Conservation (phyloP, 2,797 vertebrate species). For the Paedocypris micromegethes region DNA sequence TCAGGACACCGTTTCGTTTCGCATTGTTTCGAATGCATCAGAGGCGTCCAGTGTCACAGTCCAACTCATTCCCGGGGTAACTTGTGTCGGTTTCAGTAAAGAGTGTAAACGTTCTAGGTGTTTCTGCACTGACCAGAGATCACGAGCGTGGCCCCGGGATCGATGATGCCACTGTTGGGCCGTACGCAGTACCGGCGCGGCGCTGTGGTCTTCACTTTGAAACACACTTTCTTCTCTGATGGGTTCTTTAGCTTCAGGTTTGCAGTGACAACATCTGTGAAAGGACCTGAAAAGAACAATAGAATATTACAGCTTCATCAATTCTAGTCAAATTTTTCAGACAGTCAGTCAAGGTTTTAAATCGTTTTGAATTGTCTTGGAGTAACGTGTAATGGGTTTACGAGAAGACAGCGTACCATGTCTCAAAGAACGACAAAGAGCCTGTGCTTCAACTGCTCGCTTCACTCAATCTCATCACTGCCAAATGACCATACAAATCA, state of each 20-base stretch:
- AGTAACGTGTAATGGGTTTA: too few relatives aligned
- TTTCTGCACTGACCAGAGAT: conserved; percentile 80
- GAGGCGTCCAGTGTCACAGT: too few relatives aligned
- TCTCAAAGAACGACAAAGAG: neutral
- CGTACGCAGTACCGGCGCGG: conserved; percentile 96
- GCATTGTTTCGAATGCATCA: neutral
- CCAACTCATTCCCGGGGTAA: too few relatives aligned
- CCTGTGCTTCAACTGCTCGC: neutral
- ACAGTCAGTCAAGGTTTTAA: too few relatives aligned
- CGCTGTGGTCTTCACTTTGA: conserved; percentile 98
- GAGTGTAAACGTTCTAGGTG: too few relatives aligned
- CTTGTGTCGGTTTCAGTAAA: too few relatives aligned
- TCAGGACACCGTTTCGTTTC: neutral
- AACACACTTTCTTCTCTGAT: conserved; percentile 93
- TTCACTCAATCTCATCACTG: neutral
- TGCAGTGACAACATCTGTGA: conserved; percentile 98
- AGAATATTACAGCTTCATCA: neutral
- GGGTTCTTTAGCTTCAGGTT: conserved; percentile 96
- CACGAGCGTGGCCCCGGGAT: conserved; percentile 78
- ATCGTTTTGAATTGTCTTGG: too few relatives aligned
- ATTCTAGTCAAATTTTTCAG: too few relatives aligned
- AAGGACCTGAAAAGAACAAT: conserved; percentile 75
- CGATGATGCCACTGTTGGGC: conserved; percentile 94
- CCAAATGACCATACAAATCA: conserved; percentile 4
- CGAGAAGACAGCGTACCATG: too few relatives aligned